Conservation (phyloP, 2,888 invertebrate species). For the Nephrotoma guestfalica region DNA sequence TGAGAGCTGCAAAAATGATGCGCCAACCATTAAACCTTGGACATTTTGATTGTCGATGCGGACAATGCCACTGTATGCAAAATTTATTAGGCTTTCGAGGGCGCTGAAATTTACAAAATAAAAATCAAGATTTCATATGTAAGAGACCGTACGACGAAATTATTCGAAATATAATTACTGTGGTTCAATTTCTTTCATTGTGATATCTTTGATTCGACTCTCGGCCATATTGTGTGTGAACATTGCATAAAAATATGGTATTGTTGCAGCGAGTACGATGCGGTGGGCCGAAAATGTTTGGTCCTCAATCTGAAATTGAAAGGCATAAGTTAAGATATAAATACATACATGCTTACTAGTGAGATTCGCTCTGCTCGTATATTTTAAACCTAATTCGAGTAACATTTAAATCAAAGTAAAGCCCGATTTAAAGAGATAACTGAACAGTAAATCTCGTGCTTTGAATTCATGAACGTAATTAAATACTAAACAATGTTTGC, state of each 20-base stretch:
- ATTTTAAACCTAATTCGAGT: too few species aligned
- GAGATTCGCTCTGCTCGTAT: too few species aligned
- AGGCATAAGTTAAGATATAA: not conserved
- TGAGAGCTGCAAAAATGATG: conserved; percentile 64
- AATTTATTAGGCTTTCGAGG: conserved; percentile 67
- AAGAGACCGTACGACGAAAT: not conserved
- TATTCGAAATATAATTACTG: conserved; percentile 34
- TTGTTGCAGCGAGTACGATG: conserved; percentile 68
- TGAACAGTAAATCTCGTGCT: too few species aligned
- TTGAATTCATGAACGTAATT: too few species aligned
- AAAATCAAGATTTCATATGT: not conserved
- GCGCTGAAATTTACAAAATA: conserved; percentile 39
- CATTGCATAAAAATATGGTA: conserved; percentile 85
- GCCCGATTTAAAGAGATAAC: too few species aligned
- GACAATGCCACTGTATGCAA: conserved; percentile 69
- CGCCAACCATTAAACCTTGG: conserved; percentile 70
- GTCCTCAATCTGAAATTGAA: conserved; percentile 48
- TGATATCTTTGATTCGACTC: conserved; percentile 63
- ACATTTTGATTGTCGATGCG: conserved; percentile 66
- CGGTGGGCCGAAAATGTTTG: conserved; percentile 67
- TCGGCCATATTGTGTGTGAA: conserved; percentile 81
- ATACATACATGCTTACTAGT: too few species aligned
- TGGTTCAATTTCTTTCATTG: conserved; percentile 67
- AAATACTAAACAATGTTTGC: too few species aligned
- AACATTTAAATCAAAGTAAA: too few species aligned